Percentiles rank a stretch among this genome's conserved stretches.
These are phyloP conservation scores for Neoascia interrupta DNA, from an alignment of 2,888 invertebrate species.

Conservation along the genomic window DNA sequence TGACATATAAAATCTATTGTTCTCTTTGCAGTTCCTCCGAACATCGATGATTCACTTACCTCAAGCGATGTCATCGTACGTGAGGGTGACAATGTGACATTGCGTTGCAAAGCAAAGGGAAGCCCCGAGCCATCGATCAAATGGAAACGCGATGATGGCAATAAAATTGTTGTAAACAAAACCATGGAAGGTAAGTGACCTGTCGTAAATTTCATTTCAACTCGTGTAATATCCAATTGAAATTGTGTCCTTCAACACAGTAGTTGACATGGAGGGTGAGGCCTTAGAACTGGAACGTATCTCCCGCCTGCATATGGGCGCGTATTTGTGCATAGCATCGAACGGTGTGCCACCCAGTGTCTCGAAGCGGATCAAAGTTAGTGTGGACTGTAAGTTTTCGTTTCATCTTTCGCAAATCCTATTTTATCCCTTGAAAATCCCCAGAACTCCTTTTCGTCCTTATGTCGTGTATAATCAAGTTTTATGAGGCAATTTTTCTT, in stretches of 20 bases:
- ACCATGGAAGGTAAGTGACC: constrained; percentile 84
- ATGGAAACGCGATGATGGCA: constrained; percentile 94
- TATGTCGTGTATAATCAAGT: background rate
- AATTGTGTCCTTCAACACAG: constrained; percentile 81
- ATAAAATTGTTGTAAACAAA: constrained; percentile 92
- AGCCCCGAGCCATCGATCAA: constrained; percentile 93
- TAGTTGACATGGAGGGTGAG: constrained; percentile 91
- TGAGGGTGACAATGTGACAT: constrained; percentile 92
- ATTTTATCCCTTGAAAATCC: background rate
- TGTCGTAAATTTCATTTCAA: constrained; percentile 59
- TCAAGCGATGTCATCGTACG: constrained; percentile 95
- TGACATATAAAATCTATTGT: background rate
- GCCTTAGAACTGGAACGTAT: constrained; percentile 90
- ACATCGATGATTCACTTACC: constrained; percentile 93
- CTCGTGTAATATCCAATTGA: constrained; percentile 22
- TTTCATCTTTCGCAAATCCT: constrained; percentile 10
- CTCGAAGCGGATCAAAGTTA: constrained; percentile 94
- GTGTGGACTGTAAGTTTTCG: constrained; percentile 92
- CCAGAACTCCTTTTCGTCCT: background rate
- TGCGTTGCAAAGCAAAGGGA: constrained; percentile 93
- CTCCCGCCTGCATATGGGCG: constrained; percentile 94
- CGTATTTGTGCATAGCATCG: constrained; percentile 91
- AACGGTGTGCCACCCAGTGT: constrained; percentile 94
- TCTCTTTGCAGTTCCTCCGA: constrained; percentile 89
- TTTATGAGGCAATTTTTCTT: background rate